A percentile compares a stretch with the other conserved stretches of the same genome.
Evolutionary conservation across 2,113 vertebrate genomes (phyloP).

Genomic region (Pseudopipra pipra): DNA sequence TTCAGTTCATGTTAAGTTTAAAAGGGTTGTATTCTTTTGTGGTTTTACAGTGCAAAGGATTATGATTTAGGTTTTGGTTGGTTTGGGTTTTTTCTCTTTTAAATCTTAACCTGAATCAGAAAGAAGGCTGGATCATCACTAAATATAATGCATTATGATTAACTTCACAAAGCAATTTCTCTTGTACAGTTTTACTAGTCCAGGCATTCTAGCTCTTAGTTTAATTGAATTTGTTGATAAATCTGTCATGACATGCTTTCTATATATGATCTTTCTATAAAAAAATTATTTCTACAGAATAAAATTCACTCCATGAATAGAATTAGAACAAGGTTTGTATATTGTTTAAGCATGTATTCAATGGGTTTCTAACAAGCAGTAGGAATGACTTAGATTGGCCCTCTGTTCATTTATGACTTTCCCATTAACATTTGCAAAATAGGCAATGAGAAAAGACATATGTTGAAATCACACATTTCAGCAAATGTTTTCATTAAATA

Average conservation of each 20-base stretch:
- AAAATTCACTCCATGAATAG: neutral
- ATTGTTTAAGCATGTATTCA: neutral
- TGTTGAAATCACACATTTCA: neutral
- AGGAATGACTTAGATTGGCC: neutral
- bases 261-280: neutral
- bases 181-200: neutral
- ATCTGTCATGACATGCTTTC: slow-evolving; percentile 21
- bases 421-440: neutral
- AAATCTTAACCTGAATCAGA: neutral
- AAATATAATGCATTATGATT: neutral
- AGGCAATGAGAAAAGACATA: neutral
- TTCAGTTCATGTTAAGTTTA: neutral
- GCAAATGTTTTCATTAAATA: neutral
- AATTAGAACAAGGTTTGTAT: neutral
- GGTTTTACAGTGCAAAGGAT: neutral
- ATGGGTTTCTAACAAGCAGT: neutral
- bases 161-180: slow-evolving; percentile 21
- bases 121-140: neutral
- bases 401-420: neutral
- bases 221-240: slow-evolving; percentile 60
- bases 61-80: neutral
- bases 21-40: neutral
- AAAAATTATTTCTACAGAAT: neutral
- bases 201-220: slow-evolving; percentile 37
- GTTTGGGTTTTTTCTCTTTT: neutral